phyloP scores from a whole-genome alignment of 2,888 invertebrate genomes.

The Serripes groenlandicus region DNA sequence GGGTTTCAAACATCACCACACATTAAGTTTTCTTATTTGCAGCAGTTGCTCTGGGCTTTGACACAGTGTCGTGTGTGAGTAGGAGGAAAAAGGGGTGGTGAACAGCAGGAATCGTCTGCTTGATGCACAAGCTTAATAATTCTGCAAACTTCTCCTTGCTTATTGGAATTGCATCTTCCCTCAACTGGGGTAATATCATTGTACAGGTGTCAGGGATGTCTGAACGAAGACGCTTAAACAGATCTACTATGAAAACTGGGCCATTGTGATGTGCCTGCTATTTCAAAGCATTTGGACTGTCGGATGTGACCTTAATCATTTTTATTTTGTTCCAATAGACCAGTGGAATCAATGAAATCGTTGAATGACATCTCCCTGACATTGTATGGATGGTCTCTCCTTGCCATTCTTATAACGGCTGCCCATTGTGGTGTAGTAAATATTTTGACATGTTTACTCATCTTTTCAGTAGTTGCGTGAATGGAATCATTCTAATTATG shows the following conservation, averaged over 20 bases:
- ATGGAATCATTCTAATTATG: constrained; percentile 15
- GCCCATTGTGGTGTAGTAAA: constrained; percentile 31
- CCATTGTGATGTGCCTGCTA: constrained; percentile 8
- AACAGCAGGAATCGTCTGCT: constrained; percentile 18
- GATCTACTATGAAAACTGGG: not conserved
- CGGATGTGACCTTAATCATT: not conserved
- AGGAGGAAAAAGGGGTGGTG: constrained; percentile 24
- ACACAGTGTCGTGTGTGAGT: not conserved
- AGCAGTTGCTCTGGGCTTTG: too few relatives aligned
- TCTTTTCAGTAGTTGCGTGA: not conserved
- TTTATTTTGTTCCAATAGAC: constrained; percentile 22
- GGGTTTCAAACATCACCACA: too few relatives aligned
- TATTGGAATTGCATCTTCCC: constrained; percentile 24
- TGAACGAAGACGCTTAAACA: not conserved
- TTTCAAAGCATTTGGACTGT: not conserved
- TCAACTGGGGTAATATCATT: constrained; percentile 12
- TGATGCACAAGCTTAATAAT: constrained; percentile 21
- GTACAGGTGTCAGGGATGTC: not conserved
- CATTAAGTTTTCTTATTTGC: too few relatives aligned
- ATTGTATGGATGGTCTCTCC: not conserved
- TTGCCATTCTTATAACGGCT: constrained; percentile 20
- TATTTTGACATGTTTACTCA: not conserved
- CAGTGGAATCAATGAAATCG: constrained; percentile 28
- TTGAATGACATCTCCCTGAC: constrained; percentile 7
- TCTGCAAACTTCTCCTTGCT: constrained; percentile 21